phyloP scores from a whole-genome alignment of 2,113 vertebrate species.

The Tachuris rubrigastra region DNA sequence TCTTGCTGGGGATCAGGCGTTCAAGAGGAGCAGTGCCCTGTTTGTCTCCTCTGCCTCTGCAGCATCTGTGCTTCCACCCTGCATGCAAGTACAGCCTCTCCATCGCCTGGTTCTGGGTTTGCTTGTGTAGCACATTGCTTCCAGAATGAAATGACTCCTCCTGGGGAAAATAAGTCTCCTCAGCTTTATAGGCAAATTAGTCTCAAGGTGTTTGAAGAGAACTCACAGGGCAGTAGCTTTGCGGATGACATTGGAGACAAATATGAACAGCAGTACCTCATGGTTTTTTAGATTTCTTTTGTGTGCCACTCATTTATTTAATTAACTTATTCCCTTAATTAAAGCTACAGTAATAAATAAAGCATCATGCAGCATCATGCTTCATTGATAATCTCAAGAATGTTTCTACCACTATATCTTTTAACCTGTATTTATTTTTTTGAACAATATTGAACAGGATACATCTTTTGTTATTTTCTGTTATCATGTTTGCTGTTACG shows the following conservation, averaged over 20 bases:
- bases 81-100: fast-evolving
- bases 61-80: not conserved
- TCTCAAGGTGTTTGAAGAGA: not conserved
- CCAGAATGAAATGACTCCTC: not conserved
- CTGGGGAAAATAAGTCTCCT: not conserved
- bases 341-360: not conserved
- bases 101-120: not conserved
- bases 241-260: not conserved
- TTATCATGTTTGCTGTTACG: not conserved
- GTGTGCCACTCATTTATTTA: not conserved
- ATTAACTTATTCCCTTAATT: not conserved
- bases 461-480: not conserved
- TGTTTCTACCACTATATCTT: not conserved
- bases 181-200: not conserved
- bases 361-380: not conserved
- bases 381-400: not conserved
- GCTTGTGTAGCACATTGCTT: not conserved
- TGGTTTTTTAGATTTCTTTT: not conserved
- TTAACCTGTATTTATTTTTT: not conserved
- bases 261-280: not conserved
- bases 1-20: not conserved
- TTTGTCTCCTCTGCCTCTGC: not conserved
- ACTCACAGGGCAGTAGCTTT: not conserved
- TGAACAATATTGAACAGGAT: not conserved
- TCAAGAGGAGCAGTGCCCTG: not conserved